These are phyloP conservation scores for Drosophila borealis DNA, from an alignment of 2,888 invertebrate species.

Conservation along the genomic window DNA sequence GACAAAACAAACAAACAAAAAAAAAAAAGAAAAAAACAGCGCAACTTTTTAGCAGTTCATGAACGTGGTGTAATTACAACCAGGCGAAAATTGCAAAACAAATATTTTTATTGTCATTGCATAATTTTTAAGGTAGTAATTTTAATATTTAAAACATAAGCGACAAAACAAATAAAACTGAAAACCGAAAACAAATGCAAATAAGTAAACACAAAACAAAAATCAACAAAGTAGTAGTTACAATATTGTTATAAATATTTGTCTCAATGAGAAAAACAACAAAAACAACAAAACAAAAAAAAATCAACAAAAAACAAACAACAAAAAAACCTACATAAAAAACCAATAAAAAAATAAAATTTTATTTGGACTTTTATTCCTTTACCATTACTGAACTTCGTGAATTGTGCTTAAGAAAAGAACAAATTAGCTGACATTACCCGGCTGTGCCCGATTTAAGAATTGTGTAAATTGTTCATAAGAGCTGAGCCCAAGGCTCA, in stretches of 20 bases:
- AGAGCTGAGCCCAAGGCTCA: too few species aligned
- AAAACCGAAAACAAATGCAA: conserved; percentile 42
- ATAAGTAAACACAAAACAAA: conserved; percentile 29
- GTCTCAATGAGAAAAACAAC: conserved; percentile 75
- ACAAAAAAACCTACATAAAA: conserved; percentile 52
- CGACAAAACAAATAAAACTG: conserved; percentile 58
- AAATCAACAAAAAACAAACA: conserved; percentile 36
- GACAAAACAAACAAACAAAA: conserved; percentile 7
- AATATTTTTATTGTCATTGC: conserved; percentile 80
- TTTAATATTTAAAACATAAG: conserved; percentile 74
- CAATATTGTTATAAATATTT: conserved; percentile 81
- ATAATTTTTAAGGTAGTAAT: conserved; percentile 78
- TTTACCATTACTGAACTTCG: neutral
- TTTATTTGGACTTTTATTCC: conserved; percentile 1
- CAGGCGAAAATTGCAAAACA: conserved; percentile 38
- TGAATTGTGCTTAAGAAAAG: neutral
- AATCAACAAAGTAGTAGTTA: conserved; percentile 66
- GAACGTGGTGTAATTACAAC: conserved; percentile 8
- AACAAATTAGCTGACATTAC: neutral
- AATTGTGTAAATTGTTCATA: too few species aligned
- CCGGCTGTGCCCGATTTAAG: neutral
- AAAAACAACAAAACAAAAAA: conserved; percentile 43
- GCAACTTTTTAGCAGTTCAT: conserved; percentile 49
- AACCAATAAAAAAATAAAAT: conserved; percentile 32
- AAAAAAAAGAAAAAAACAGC: conserved; percentile 1